A percentile compares a stretch with the other conserved stretches of the same genome.
Conservation (phyloP, 2,888 invertebrate species). For the Chymomyza fuscimana region DNA sequence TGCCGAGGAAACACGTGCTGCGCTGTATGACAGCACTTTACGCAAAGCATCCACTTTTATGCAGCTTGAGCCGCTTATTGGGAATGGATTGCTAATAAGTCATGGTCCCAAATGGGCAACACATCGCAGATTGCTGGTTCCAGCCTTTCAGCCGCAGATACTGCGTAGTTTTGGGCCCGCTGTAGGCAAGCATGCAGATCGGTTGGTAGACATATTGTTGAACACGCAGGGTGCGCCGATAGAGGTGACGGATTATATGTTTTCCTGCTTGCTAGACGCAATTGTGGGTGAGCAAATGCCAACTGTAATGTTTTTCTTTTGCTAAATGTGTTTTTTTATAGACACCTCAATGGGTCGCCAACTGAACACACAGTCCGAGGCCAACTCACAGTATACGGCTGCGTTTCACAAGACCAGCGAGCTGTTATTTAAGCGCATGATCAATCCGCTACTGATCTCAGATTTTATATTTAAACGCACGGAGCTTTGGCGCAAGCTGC, state of each 20-base stretch:
- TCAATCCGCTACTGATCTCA: conserved; percentile 71
- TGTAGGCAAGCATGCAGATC: conserved; percentile 83
- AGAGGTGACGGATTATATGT: conserved; percentile 82
- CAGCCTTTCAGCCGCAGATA: conserved; percentile 89
- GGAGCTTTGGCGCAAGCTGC: conserved; percentile 52
- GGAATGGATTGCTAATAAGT: conserved; percentile 77
- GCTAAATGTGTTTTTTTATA: conserved; percentile 73
- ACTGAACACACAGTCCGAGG: conserved; percentile 52
- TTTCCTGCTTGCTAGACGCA: conserved; percentile 83
- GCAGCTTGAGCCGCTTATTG: conserved; percentile 71
- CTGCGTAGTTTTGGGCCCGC: conserved; percentile 85
- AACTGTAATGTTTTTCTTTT: background rate
- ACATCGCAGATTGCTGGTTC: conserved; percentile 86
- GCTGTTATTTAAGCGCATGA: conserved; percentile 76
- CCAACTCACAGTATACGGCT: conserved; percentile 84
- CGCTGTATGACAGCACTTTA: conserved; percentile 70
- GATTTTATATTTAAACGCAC: conserved; percentile 74
- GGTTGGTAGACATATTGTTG: conserved; percentile 80
- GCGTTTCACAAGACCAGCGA: conserved; percentile 82
- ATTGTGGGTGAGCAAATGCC: conserved; percentile 81
- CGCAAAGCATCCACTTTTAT: conserved; percentile 72
- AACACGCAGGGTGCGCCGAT: conserved; percentile 33
- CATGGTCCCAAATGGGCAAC: conserved; percentile 82
- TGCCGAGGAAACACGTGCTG: conserved; percentile 74
- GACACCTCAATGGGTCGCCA: conserved; percentile 92